phyloP scores from a whole-genome alignment of 2,888 invertebrate genomes.

The Carabus problematicus region DNA sequence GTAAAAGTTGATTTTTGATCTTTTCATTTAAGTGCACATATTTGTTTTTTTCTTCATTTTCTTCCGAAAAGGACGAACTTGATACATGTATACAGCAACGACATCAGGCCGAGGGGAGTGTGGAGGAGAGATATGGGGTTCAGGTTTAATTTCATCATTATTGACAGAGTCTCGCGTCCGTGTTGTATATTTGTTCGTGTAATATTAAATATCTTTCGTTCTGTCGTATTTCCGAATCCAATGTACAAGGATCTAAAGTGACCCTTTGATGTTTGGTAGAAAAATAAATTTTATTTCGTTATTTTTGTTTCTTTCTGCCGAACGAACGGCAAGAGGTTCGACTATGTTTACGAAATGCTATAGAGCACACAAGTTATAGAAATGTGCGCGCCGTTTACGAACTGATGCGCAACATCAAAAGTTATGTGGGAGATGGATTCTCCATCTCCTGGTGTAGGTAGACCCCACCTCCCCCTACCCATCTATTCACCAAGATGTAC shows the following conservation, averaged over 20 bases:
- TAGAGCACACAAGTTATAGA: conserved; percentile 16
- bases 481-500: too few species aligned
- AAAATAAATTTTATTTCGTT: conserved; percentile 41
- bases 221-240: conserved; percentile 21
- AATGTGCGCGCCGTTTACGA: conserved; percentile 34
- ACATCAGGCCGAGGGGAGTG: neutral
- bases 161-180: conserved; percentile 23
- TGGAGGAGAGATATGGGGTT: too few species aligned
- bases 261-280: conserved; percentile 35
- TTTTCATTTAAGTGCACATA: neutral
- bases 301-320: conserved; percentile 30
- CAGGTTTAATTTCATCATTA: conserved; percentile 29
- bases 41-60: too few species aligned
- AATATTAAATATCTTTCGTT: conserved; percentile 30
- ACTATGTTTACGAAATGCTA: conserved; percentile 25
- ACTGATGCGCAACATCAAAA: conserved; percentile 38
- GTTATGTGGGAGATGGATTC: conserved; percentile 8
- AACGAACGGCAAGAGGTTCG: neutral
- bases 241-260: conserved; percentile 33
- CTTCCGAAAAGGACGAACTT: conserved; percentile 8
- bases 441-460: too few species aligned
- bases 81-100: neutral
- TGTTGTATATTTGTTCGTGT: conserved; percentile 29
- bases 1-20: neutral
- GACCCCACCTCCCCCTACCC: too few species aligned